Conservation (phyloP, 2,113 vertebrate genomes). For the Tetraodon nigroviridis region DNA sequence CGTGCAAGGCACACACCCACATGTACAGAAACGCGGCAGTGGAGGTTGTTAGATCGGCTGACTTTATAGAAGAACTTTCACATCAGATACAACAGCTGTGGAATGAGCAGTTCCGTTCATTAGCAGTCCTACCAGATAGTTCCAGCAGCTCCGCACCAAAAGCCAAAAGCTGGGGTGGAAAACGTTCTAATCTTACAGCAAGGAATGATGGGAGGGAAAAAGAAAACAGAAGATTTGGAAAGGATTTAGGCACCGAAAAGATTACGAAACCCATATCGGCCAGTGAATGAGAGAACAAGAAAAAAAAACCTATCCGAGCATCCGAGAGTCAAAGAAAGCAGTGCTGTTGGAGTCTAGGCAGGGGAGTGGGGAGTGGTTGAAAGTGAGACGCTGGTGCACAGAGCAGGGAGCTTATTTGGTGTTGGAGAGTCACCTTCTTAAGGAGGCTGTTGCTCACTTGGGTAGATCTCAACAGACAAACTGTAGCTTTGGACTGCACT, state of each 20-base stretch:
- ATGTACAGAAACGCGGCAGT: constrained; percentile 29
- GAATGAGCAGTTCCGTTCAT: constrained; percentile 70
- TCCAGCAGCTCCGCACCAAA: constrained; percentile 58
- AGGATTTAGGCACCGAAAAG: constrained; percentile 76
- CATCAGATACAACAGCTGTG: constrained; percentile 71
- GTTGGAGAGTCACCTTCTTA: constrained; percentile 42
- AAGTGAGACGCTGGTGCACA: constrained; percentile 55
- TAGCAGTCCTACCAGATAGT: constrained; percentile 62
- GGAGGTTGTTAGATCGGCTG: constrained; percentile 53
- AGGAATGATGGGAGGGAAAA: constrained; percentile 60
- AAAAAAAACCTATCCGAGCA: constrained; percentile 64
- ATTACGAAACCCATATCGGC: constrained; percentile 77
- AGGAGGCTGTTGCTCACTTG: constrained; percentile 39
- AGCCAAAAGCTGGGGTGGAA: constrained; percentile 66
- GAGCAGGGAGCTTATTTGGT: constrained; percentile 42
- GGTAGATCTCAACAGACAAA: constrained; percentile 35
- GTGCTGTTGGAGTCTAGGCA: constrained; percentile 28
- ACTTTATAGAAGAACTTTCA: constrained; percentile 65
- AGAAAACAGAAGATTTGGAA: constrained; percentile 75
- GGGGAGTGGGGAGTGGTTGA: constrained; percentile 51
- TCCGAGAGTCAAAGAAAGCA: constrained; percentile 43
- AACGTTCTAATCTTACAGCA: constrained; percentile 71
- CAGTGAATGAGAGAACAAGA: constrained; percentile 16
- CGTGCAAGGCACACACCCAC: constrained; percentile 45
- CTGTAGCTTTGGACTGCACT: constrained; percentile 35